These are phyloP conservation scores for Parthenolecanium corni DNA, from an alignment of 2,888 invertebrate genomes.

Conservation along the genomic window DNA sequence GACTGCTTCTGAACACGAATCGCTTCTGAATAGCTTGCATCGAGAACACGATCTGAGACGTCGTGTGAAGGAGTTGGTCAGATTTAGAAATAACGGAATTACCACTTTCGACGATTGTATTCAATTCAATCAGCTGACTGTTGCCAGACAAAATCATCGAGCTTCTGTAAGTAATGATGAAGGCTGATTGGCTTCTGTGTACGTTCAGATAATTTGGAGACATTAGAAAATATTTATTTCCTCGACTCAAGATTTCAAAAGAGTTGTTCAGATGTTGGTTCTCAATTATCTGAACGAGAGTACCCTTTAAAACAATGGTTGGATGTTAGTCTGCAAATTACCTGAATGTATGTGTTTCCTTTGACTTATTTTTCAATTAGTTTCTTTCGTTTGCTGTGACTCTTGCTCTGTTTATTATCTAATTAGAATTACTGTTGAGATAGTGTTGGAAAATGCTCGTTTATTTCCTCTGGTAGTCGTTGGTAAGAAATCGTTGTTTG, in stretches of 20 bases:
- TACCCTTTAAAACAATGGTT: background rate
- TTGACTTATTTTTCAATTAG: too few species aligned
- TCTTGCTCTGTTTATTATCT: too few species aligned
- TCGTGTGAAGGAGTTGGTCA: conserved; percentile 39
- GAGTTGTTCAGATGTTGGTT: background rate
- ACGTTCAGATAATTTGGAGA: background rate
- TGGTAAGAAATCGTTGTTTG: too few species aligned
- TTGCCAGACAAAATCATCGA: conserved; percentile 5
- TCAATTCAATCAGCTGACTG: conserved; percentile 27
- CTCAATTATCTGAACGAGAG: background rate
- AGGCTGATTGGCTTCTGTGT: background rate
- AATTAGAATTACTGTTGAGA: too few species aligned
- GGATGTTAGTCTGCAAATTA: too few species aligned
- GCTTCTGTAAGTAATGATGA: conserved; percentile 25
- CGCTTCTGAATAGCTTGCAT: conserved; percentile 25
- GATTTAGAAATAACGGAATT: conserved; percentile 44
- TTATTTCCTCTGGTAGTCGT: too few species aligned
- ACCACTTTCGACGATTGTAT: conserved; percentile 29
- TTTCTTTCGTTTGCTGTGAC: too few species aligned
- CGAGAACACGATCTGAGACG: conserved; percentile 30
- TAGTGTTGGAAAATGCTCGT: too few species aligned
- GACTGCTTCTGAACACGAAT: conserved; percentile 28
- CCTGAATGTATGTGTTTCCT: too few species aligned
- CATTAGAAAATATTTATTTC: background rate
- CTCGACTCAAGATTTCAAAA: background rate